Base-by-base conservation (phyloP, 2,113 vertebrate species). In the Actenoides lindsayi region DNA sequence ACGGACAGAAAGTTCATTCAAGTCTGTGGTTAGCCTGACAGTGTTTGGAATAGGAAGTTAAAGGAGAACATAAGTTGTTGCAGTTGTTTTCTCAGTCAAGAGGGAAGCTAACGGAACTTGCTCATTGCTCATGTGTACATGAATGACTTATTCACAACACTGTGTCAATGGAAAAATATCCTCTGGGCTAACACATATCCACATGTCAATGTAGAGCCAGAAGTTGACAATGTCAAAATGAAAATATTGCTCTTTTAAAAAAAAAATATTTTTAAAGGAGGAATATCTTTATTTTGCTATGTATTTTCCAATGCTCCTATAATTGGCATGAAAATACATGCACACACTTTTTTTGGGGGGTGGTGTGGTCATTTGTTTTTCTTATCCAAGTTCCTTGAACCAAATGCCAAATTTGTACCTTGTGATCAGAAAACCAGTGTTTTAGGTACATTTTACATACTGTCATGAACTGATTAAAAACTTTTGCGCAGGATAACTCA, bases 101-200 rank as follows among this genome's bases (percentile, higher is more conserved):
- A 41, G n/a, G 41, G 28, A 89, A 83, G 27, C 21, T 48, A 87
- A 60, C 1, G 3, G 80, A 94, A 92, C 35, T 68, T 91, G 46
- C 18, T 93, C 27, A 30, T 73, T 56, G 51, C 81, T 90, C 44
- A 16, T 89, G 54, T 87, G 54, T 19, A 90, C 53, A 42, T 84
- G 54, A 92, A 88, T 81, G 86, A 83, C 71, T 93, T 75, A 92
- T 41, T 87, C 57, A 87, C 85, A 90, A 71, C 87, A 92, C 46
- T 70, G 33, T 69, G 71, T 75, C 64, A 64, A 44, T 89, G 46
- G 56, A 92, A 87, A 89, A 96, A 78, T 77, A 84, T 76, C 57
- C 69, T 78, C 35, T 71, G 56, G 53, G 68, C 35, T 93, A 73
- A 83, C 35, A 89, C 23, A 68, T 39, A 70, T 25, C 54, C 68